Percentiles rank a stretch among this genome's conserved stretches.
Conservation (phyloP, 2,113 vertebrate genomes). For the Nycticorax nycticorax region DNA sequence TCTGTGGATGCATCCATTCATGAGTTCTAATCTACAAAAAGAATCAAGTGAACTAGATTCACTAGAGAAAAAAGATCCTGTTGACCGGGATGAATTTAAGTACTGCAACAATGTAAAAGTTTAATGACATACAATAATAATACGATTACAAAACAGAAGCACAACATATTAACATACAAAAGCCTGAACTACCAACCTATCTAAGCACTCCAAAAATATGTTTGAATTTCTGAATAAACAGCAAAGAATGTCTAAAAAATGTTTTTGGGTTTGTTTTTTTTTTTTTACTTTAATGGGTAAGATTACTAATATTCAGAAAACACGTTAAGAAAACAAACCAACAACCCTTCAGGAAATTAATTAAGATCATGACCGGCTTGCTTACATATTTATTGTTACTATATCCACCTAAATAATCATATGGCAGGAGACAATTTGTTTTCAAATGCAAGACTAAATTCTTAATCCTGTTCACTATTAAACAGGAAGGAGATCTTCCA, state of each 20-base stretch:
- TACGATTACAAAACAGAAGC: background rate
- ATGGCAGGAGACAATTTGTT: background rate
- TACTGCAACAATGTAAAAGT: background rate
- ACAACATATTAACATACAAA: background rate
- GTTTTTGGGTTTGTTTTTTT: too few relatives aligned
- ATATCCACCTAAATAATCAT: background rate
- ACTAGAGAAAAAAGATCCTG: background rate
- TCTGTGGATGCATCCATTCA: conserved; percentile 97
- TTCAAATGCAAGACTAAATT: background rate
- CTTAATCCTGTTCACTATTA: background rate
- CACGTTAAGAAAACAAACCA: background rate
- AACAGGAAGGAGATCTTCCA: background rate
- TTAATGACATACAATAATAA: background rate
- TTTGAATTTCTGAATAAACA: background rate
- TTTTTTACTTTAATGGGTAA: background rate
- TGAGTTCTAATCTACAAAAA: conserved; percentile 91
- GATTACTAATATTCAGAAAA: background rate
- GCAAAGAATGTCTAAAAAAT: background rate
- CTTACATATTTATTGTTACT: background rate
- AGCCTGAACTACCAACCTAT: background rate
- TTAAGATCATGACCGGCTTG: background rate
- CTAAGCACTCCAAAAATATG: background rate
- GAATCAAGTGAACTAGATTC: background rate
- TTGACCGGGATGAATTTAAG: background rate
- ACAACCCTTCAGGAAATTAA: background rate